Conservation (phyloP, 2,113 vertebrate genomes). For the Suncus etruscus region DNA sequence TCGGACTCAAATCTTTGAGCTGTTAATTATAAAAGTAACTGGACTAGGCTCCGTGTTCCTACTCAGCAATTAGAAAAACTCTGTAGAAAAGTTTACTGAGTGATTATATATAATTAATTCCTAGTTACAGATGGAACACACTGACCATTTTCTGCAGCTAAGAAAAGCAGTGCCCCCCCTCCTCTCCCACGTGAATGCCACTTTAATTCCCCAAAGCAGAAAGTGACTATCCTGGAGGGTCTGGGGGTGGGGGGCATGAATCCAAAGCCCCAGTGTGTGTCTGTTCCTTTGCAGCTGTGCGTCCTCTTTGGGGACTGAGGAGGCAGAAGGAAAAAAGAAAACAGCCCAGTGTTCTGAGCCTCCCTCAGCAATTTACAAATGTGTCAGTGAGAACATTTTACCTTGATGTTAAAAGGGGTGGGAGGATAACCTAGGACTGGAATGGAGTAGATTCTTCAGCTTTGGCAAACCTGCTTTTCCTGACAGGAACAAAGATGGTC, state of each 20-base stretch:
- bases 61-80: constrained; percentile 82
- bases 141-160: constrained; percentile 84
- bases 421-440: constrained; percentile 63
- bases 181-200: constrained; percentile 77
- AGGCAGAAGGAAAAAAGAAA: constrained; percentile 70
- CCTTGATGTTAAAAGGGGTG: constrained; percentile 80
- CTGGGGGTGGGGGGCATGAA: constrained; percentile 69
- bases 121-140: constrained; percentile 82
- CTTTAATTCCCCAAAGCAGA: constrained; percentile 80
- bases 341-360: constrained; percentile 58
- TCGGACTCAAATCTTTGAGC: constrained; percentile 79
- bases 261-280: constrained; percentile 79
- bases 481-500: constrained; percentile 94
- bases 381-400: constrained; percentile 84
- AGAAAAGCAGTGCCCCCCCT: constrained; percentile 81
- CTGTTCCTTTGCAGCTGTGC: constrained; percentile 82
- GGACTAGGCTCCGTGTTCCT: constrained; percentile 78
- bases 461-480: constrained; percentile 85
- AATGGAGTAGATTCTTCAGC: constrained; percentile 86
- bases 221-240: constrained; percentile 82
- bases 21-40: constrained; percentile 86
- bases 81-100: constrained; percentile 84
- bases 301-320: constrained; percentile 78
- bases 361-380: constrained; percentile 86
- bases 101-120: constrained; percentile 86